Base-by-base conservation (phyloP, 2,113 vertebrate genomes). In the Salvelinus alpinus region DNA sequence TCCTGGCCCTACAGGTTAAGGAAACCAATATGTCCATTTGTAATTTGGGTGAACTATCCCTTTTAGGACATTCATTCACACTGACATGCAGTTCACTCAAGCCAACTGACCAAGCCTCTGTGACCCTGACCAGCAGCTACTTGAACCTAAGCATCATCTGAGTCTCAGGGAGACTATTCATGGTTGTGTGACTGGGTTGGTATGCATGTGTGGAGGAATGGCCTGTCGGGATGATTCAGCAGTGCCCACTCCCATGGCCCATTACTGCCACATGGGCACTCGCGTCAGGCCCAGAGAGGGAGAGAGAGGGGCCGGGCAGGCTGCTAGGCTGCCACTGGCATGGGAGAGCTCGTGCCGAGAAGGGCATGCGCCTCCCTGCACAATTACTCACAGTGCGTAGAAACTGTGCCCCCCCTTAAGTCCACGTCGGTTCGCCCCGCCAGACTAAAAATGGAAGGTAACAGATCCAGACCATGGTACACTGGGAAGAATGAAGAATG, bases 331-430 rank as follows among this genome's bases (percentile, higher is more conserved):
- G 89, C 86, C 81, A 82, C 85, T 86, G 85, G 83, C 88, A 80
- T 89, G 82, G 84, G 78, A 73, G 79, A 86, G 88, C 82, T 78
- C 81, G 80, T 81, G 82, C 88, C 86, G 85, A 83, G 91, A 92
- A 90, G 90, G 78, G 78, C 85, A 89, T 87, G 86, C 86, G 89
- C 90, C 89, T 89, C 87, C 70, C 74, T 82, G 78, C 89, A 74
- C 85, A 89, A 88, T 91, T 85, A 88, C 87, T 78, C 84, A 81
- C 78, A 85, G 80, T 88, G 82, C 87, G 82, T 82, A 84, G 88
- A 91, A 88, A 89, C 87, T 74, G 60, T 78, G 73, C 82, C 76
- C 83, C 78, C 78, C 80, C 78, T 29, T 64, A 79, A 70, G 48
- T 27, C 77, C 78, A 75, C 77, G 85, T 80, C 85, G 72, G 80